Conservation (phyloP, 2,888 invertebrate species). For the Xestia ashworthii region DNA sequence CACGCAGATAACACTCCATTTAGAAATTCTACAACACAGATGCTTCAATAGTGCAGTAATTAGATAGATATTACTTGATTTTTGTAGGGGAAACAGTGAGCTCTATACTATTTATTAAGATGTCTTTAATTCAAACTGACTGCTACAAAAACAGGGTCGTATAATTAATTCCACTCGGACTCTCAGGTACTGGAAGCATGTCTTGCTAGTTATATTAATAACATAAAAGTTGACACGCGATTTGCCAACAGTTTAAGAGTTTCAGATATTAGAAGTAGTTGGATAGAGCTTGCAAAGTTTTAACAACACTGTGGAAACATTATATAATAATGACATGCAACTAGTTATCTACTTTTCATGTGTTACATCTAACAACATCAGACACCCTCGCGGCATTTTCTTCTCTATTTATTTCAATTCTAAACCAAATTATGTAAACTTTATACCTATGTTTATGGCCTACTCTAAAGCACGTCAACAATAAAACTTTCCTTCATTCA, state of each 20-base stretch:
- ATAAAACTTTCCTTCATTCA: constrained; percentile 71
- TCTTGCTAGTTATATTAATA: not conserved
- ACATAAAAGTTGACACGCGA: not conserved
- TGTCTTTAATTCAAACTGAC: constrained; percentile 8
- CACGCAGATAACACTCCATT: constrained; percentile 47
- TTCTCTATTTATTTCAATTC: constrained; percentile 42
- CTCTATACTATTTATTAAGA: constrained; percentile 13
- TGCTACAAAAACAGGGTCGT: not conserved
- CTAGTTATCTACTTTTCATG: constrained; percentile 50
- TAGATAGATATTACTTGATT: constrained; percentile 8
- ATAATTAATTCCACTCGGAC: constrained; percentile 8
- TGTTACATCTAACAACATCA: constrained; percentile 41
- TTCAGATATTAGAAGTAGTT: constrained; percentile 2
- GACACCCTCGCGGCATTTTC: constrained; percentile 29
- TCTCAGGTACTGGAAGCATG: constrained; percentile 11
- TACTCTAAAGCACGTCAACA: constrained; percentile 77
- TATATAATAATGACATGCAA: constrained; percentile 57
- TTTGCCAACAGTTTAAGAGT: not conserved
- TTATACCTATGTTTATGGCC: constrained; percentile 72
- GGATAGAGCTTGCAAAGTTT: constrained; percentile 36
- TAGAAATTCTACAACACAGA: constrained; percentile 40
- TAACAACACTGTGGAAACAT: constrained; percentile 54
- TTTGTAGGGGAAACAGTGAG: constrained; percentile 12
- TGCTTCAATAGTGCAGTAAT: constrained; percentile 26
- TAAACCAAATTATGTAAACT: constrained; percentile 60